These are phyloP conservation scores for Anguilla marmorata DNA, from an alignment of 2,797 vertebrate species.

Conservation along the genomic window DNA sequence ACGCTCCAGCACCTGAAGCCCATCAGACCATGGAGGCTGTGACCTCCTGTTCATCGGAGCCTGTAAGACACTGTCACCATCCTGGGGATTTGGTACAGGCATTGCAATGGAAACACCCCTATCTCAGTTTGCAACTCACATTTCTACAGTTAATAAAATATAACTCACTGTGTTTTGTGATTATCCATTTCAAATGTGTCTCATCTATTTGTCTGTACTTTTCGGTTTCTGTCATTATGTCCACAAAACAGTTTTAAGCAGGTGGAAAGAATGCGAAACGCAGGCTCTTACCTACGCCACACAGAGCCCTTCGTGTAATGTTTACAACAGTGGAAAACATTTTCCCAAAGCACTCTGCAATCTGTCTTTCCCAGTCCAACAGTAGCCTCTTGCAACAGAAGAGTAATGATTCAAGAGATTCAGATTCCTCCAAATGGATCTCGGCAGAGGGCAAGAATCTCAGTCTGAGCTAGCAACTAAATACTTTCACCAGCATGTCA, in stretches of 20 bases:
- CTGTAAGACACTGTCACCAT: not conserved
- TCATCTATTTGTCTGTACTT: conserved; percentile 15
- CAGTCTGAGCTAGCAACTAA: conserved; percentile 24
- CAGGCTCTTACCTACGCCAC: not conserved
- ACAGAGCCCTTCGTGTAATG: conserved; percentile 14
- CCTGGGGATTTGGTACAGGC: not conserved
- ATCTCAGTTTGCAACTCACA: not conserved
- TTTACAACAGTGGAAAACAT: conserved; percentile 31
- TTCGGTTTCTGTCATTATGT: not conserved
- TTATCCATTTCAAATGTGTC: not conserved
- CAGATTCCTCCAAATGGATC: conserved; percentile 28
- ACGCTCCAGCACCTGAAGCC: not conserved
- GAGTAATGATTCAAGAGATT: conserved; percentile 26
- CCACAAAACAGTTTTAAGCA: conserved; percentile 1
- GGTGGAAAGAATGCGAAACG: not conserved
- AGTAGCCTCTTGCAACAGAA: conserved; percentile 11
- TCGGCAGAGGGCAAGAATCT: conserved; percentile 17
- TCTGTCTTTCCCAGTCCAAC: conserved; percentile 27
- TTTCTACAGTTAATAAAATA: not conserved
- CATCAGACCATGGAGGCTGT: not conserved
- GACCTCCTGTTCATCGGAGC: not conserved
- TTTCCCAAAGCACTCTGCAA: not conserved
- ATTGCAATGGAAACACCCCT: not conserved
- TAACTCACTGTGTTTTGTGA: not conserved
- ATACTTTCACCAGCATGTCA: conserved; percentile 33